Evolutionary conservation across 1,140 invertebrate species (phyloP).

Genomic region (Leptinotarsa defecta): DNA sequence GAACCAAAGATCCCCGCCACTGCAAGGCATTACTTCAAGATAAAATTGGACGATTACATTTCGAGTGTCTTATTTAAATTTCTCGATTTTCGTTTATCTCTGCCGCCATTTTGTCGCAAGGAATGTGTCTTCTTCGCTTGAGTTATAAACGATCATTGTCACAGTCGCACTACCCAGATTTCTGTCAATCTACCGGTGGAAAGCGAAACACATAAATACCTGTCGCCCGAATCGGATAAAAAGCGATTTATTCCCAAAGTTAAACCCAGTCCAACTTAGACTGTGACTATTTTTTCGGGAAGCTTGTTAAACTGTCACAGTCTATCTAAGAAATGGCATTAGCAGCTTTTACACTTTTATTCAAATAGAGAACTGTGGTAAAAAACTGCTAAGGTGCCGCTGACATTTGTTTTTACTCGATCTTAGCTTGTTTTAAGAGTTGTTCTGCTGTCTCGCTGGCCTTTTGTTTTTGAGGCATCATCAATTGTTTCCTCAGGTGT

Average conservation of each 20-base stretch:
- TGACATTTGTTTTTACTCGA: conserved; percentile 48
- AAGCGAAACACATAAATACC: conserved; percentile 43
- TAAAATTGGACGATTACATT: conserved; percentile 31
- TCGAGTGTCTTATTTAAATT: conserved; percentile 43
- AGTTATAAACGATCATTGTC: conserved; percentile 45
- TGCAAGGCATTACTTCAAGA: conserved; percentile 31
- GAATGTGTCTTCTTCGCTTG: conserved; percentile 41
- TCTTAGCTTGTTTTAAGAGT: conserved; percentile 32
- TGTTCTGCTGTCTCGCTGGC: conserved; percentile 35
- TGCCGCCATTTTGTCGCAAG: conserved; percentile 47
- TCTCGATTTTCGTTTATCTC: conserved; percentile 35
- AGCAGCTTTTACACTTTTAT: conserved; percentile 45
- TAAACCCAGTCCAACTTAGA: conserved; percentile 34
- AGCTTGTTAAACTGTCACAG: conserved; percentile 19
- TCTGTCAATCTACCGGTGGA: conserved; percentile 44
- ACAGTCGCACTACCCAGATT: conserved; percentile 42
- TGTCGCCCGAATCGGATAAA: conserved; percentile 48
- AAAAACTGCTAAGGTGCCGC: conserved; percentile 45
- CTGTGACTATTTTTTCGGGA: conserved; percentile 27
- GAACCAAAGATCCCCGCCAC: neutral
- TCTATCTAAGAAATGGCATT: conserved; percentile 40
- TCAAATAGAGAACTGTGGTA: conserved; percentile 35
- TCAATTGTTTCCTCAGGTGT: conserved; percentile 49
- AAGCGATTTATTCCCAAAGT: conserved; percentile 47
- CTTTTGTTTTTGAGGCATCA: conserved; percentile 42